phyloP scores from a whole-genome alignment of 2,888 invertebrate genomes.

The Ormyrus labotus region DNA sequence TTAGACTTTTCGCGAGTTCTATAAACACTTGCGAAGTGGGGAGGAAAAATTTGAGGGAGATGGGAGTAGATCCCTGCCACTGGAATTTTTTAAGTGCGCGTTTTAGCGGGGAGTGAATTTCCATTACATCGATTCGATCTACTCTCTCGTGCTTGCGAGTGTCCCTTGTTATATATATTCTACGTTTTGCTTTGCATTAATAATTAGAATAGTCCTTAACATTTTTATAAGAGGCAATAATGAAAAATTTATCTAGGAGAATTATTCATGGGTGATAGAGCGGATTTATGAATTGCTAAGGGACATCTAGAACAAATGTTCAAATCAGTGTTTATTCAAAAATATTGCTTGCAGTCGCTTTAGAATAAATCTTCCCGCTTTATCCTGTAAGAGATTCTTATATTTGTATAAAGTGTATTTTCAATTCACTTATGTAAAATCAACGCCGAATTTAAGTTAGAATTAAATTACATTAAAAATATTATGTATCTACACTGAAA shows the following conservation, averaged over 20 bases:
- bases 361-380: no score
- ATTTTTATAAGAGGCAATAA: slow-evolving; percentile 33
- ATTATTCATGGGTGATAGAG: slow-evolving; percentile 33
- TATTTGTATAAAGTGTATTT: no score
- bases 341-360: no score
- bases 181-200: slow-evolving; percentile 21
- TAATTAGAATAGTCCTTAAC: slow-evolving; percentile 15
- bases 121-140: slow-evolving; percentile 47
- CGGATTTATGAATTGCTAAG: slow-evolving; percentile 3
- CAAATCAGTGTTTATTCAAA: no score
- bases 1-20: slow-evolving; percentile 7
- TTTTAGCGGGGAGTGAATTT: slow-evolving; percentile 27
- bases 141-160: neutral
- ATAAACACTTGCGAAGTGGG: neutral
- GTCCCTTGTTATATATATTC: neutral
- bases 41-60: slow-evolving; percentile 3
- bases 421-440: no score
- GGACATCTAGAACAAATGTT: neutral
- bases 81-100: slow-evolving; percentile 14
- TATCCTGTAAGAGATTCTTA: no score
- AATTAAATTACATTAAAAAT: no score
- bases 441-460: no score
- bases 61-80: slow-evolving; percentile 30
- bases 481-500: no score
- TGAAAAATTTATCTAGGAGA: slow-evolving; percentile 34